A percentile compares a stretch with the other conserved stretches of the same genome.
These are phyloP conservation scores for Harpagifer antarcticus DNA, from an alignment of 2,797 vertebrate species.

Conservation along the genomic window DNA sequence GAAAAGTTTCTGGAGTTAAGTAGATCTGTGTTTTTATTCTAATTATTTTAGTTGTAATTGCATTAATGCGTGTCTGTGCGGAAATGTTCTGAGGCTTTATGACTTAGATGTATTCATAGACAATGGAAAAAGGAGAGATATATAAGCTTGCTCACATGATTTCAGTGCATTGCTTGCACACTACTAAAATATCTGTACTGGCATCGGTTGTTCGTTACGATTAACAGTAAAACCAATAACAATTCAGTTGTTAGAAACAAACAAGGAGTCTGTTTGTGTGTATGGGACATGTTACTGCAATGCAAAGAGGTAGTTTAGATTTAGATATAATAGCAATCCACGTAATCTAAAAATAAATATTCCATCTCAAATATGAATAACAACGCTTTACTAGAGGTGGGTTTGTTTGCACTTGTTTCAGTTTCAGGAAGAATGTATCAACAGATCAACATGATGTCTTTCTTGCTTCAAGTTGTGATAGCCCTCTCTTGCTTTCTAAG, in stretches of 20 bases:
- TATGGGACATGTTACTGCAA: no score
- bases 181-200: background rate
- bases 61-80: background rate
- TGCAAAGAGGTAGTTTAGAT: no score
- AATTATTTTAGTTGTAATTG: slow-evolving; percentile 30
- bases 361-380: no score
- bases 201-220: background rate
- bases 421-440: no score
- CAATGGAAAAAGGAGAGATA: background rate
- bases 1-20: slow-evolving; percentile 12
- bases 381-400: no score
- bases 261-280: no score
- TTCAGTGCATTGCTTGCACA: background rate
- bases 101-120: background rate
- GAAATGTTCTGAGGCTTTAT: background rate
- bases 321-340: no score
- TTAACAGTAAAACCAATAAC: background rate
- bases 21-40: slow-evolving; percentile 31
- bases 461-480: no score
- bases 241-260: background rate
- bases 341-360: no score
- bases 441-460: no score
- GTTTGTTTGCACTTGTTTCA: no score
- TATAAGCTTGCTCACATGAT: background rate
- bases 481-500: no score